Conservation (phyloP, 92 coral and sea anemone species). For the Palythoa grandis region DNA sequence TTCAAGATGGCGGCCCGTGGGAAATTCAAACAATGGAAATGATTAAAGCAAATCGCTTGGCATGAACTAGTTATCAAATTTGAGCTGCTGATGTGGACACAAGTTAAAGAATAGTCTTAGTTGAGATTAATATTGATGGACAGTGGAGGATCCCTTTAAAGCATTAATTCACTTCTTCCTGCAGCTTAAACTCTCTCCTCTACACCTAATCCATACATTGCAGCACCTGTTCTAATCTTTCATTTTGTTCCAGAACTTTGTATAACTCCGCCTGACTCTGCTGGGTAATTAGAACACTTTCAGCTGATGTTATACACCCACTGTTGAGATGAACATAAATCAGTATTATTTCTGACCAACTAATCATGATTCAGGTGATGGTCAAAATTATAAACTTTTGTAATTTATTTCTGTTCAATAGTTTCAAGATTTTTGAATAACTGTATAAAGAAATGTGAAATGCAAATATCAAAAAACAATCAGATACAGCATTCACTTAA, state of each 20-base stretch:
- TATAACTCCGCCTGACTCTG: constrained; percentile 95
- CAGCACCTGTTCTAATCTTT: constrained; percentile 43
- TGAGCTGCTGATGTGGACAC: no score
- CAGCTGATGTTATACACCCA: constrained; percentile 99
- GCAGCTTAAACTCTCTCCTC: neutral
- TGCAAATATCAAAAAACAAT: no score
- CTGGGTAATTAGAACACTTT: constrained; percentile 98
- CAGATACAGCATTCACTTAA: no score
- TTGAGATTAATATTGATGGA: no score
- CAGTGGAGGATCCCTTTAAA: neutral
- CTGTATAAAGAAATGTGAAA: no score
- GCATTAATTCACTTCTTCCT: neutral
- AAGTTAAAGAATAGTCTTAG: no score
- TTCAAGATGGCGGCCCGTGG: no score
- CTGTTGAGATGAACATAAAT: constrained; percentile 46
- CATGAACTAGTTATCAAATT: no score
- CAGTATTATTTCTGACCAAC: neutral
- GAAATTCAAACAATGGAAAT: no score
- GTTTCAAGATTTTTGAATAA: no score
- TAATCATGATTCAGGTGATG: neutral
- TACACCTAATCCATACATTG: neutral
- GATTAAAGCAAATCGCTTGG: no score
- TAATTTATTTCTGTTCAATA: no score
- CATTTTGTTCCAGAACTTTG: constrained; percentile 78
- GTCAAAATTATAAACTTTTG: neutral